phyloP scores from a whole-genome alignment of 1,140 invertebrate species.

The Drosophila murphyi region DNA sequence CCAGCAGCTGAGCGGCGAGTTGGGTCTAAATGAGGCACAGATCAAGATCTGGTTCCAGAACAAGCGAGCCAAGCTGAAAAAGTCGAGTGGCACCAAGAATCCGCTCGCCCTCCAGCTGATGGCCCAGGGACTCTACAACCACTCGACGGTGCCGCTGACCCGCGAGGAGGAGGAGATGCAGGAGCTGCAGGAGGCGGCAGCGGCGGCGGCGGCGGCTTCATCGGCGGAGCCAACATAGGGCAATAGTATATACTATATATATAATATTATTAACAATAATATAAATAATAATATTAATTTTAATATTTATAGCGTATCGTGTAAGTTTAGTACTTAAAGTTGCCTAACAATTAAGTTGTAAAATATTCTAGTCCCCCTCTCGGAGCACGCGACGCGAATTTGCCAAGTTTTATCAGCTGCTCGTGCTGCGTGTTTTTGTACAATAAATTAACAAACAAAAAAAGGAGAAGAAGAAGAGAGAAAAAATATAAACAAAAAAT shows the following conservation, averaged over 20 bases:
- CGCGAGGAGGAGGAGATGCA: slow-evolving; percentile 89
- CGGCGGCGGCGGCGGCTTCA: slow-evolving; percentile 33
- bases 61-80: slow-evolving; percentile 97
- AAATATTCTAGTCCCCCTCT: slow-evolving; percentile 71
- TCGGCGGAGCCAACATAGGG: slow-evolving; percentile 28
- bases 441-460: slow-evolving; percentile 61
- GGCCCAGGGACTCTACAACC: slow-evolving; percentile 96
- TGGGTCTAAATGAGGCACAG: slow-evolving; percentile 96
- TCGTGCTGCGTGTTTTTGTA: slow-evolving; percentile 63
- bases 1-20: slow-evolving; percentile 93
- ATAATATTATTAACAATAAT: slow-evolving; percentile 32
- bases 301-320: slow-evolving; percentile 73
- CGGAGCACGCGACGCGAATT: slow-evolving; percentile 24
- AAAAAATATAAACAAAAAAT: neutral
- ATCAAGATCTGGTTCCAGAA: slow-evolving; percentile 99
- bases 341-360: slow-evolving; percentile 75
- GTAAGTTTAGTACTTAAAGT: slow-evolving; percentile 59
- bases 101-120: slow-evolving; percentile 94
- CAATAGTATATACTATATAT: slow-evolving; percentile 22
- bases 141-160: slow-evolving; percentile 91
- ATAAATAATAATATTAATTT: slow-evolving; percentile 28
- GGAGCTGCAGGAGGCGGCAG: slow-evolving; percentile 77
- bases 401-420: neutral
- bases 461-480: neutral
- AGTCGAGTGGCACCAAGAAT: slow-evolving; percentile 92